Conservation (phyloP, 2,797 vertebrate genomes). For the Cyprinella venusta region DNA sequence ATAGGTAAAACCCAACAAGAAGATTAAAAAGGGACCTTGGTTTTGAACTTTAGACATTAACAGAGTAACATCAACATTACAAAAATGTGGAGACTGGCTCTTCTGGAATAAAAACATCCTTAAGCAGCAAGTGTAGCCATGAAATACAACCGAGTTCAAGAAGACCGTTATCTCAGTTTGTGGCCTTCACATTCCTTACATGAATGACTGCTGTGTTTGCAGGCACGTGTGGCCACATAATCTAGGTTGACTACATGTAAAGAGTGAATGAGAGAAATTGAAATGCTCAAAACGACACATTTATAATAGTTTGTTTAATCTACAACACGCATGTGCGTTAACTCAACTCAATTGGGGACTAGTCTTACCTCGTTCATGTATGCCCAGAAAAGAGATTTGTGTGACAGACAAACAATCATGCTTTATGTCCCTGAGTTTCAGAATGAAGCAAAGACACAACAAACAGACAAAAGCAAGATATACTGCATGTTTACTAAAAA, state of each 20-base stretch:
- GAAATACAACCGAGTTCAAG: not conserved
- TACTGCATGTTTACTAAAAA: not conserved
- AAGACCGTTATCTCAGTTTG: not conserved
- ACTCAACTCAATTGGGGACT: not conserved
- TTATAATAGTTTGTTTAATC: not conserved
- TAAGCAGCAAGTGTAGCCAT: not conserved
- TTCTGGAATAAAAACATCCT: not conserved
- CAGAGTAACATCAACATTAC: not conserved
- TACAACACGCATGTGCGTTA: not conserved
- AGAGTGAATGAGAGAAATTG: not conserved
- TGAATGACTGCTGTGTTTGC: not conserved
- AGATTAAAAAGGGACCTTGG: not conserved
- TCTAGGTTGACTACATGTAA: not conserved
- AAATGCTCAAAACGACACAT: not conserved
- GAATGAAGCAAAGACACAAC: not conserved
- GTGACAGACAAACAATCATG: not conserved
- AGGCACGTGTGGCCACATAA: not conserved
- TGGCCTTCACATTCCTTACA: slow-evolving; percentile 8
- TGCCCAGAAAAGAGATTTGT: not conserved
- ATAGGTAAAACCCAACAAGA: not conserved
- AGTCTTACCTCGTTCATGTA: not conserved
- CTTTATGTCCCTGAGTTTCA: not conserved
- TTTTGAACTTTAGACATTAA: not conserved
- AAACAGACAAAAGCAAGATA: not conserved
- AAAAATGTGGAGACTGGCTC: not conserved